Base-by-base conservation (phyloP, 2,888 invertebrate genomes). In the Pyrrhia umbra region DNA sequence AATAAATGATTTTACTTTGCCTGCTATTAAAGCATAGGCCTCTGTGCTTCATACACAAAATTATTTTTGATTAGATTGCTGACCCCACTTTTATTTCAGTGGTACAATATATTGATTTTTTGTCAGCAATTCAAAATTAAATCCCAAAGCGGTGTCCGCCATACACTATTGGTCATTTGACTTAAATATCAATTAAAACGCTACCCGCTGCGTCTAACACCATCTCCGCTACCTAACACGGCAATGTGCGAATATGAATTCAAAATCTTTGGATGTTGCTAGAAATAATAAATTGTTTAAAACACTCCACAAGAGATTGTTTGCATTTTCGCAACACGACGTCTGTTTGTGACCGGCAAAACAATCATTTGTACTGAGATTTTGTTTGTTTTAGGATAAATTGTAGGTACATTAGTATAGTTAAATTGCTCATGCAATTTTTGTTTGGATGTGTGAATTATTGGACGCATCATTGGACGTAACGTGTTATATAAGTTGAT, bases 211-310 rank as follows among this genome's bases (percentile, higher is more conserved):
- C 6, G 8, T 9, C 10, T 10, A 13, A 0, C 50, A 64, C 2
- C 13, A 15, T 58, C 3, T 6, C 9, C 50, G 6, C 50, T 21
- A 1, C 46, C 30, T 55, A 13, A 1, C 13, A 8, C 40, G 18
- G 49, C 72, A 71, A 75, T 64, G 72, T 64, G 72, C 76, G 57
- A 76, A 76, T 76, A 71, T 64, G 66, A 76, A 72, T 72, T 76
- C 72, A 43, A 39, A 71, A 64, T 76, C 71, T 72, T 71, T 76
- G 77, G 57, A 58, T 71, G 72, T 71, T 64, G 42, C 54, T 72
- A 65, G 77, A 76, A 72, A 76, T 57, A 75, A 63, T 71, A 75
- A 46, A 72, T 72, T 76, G 50, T 71, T 64, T 58, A 71, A 71
- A 45, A 72, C 57, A 71, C 76, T 65, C 45, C 71, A 58, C 66